Base-by-base conservation (phyloP, 2,113 vertebrate species). In the Xenopus laevis region DNA sequence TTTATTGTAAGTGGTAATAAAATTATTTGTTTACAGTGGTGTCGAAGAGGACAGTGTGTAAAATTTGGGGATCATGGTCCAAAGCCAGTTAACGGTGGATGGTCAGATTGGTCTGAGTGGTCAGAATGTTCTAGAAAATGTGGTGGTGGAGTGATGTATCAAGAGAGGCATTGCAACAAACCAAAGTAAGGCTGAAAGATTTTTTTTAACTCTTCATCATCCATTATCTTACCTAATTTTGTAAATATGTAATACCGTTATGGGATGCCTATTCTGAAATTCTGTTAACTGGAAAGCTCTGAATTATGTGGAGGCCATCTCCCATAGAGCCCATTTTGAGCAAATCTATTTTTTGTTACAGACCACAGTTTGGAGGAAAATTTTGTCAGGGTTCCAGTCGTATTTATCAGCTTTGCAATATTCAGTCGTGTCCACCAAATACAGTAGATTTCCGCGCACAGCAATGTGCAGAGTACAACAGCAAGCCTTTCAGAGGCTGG, bases 401-500 rank as follows among this genome's bases (percentile, higher is more conserved):
- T 50, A 79, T 92, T 65, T 95, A 98, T 84, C 93, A 96, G 69
- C 91, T 98, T 20, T 99, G 97, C 72, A 96, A 92, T 65, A 79
- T 82, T 68, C 83, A 89, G 70, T 83, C 84, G 0, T 99, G 97
- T 65, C 85, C 87, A 11, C 77, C 80, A 8, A 85, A 79, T 0
- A 84, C 87, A 5, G 80, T 91, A 81, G 93, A 93, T 77, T 99
- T 98, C 85, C 90, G 97, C 62, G 91, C 95, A 47, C 95, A 95
- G 85, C 97, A 99, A 83, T 99, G 97, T 3, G 94, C 94, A 0
- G 96, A 98, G 77, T 95, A 97, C 85, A 99, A 98, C 89, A 95
- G 94, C 89, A 98, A 96, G 78, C 94, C 97, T 30, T 99, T 99
- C 89, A 90, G 97, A 12, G 97, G 97, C 53, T 98, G 97, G 97